Evolutionary conservation across 2,113 vertebrate species (phyloP).

Genomic region (Carollia perspicillata): DNA sequence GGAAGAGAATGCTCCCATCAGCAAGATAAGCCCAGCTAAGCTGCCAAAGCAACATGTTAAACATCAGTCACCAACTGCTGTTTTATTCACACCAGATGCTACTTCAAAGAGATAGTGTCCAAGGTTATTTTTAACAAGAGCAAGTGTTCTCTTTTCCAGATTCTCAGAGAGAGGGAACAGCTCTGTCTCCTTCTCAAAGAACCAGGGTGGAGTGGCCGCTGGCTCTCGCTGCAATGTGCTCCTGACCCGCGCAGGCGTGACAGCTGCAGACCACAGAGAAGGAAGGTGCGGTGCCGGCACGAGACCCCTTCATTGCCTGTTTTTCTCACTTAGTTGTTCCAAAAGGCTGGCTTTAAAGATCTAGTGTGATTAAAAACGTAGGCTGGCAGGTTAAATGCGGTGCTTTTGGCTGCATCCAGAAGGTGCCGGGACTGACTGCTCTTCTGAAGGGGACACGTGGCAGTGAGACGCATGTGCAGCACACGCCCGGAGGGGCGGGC

Average conservation of each 20-base stretch:
- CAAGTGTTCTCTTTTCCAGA: neutral
- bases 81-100: constrained; percentile 35
- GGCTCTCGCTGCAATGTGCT: neutral
- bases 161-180: constrained; percentile 3
- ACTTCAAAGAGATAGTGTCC: neutral
- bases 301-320: constrained; percentile 73
- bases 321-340: constrained; percentile 49
- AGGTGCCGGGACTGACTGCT: constrained; percentile 19
- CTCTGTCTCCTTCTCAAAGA: constrained; percentile 45
- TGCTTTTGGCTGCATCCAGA: neutral
- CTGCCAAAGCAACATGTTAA: neutral
- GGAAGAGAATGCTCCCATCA: neutral
- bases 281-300: constrained; percentile 48
- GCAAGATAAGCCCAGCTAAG: neutral
- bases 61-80: neutral
- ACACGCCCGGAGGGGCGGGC: neutral
- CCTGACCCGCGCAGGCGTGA: constrained; percentile 67
- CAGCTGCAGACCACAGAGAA: constrained; percentile 68
- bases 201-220: neutral
- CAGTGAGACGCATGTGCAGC: constrained; percentile 49
- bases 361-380: constrained; percentile 15
- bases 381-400: constrained; percentile 39
- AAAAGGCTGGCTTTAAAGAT: constrained; percentile 18
- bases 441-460: constrained; percentile 69
- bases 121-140: neutral